Evolutionary conservation across 1,140 invertebrate genomes (phyloP), one percentile per base, ranked within the genome.

Genomic region (Pseudachorutes palmiensis): DNA sequence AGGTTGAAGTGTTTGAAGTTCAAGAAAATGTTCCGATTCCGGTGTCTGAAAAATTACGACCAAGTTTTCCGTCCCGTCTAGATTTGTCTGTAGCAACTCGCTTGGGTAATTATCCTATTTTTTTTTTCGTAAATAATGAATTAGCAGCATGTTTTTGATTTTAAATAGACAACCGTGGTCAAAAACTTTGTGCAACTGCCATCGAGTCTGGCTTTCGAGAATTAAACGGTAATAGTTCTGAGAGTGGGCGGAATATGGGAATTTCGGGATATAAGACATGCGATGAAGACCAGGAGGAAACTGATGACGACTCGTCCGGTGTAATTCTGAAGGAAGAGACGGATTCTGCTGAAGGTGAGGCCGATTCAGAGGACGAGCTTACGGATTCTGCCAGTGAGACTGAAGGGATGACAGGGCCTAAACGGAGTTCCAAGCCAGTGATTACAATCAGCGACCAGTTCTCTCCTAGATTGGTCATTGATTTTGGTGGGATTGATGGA

Each of bases 381-480:
- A 55, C 51, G 3, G 51, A 55, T 26, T 55, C 51, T 19, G 51
- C 51, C 24, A 19, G 14, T 5, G 51, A 55, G 24, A 55, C 51
- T 26, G 51, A 26, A 55, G 51, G 14, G 14, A 26, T 14, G 12
- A 24, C 12, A 55, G 51, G 24, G 24, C 5, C 51, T 19, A 24
- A 24, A 14, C 12, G 51, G 24, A 5, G 5, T 19, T 14, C 24
- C 24, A 55, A 55, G 51, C 51, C 51, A 26, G 24, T 55, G 5
- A 55, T 55, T 55, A 55, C 51, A 55, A 55, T 55, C 5, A 55
- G 51, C 24, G 51, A 55, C 51, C 51, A 55, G 51, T 19, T 14
- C 24, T 24, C 9, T 55, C 51, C 51, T 14, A 12, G 51, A 16
- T 26, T 55, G 51, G 51, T 55, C 3, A 55, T 55, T 26, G 24